phyloP scores from a whole-genome alignment of 2,888 invertebrate species.

The Euphydryas editha region DNA sequence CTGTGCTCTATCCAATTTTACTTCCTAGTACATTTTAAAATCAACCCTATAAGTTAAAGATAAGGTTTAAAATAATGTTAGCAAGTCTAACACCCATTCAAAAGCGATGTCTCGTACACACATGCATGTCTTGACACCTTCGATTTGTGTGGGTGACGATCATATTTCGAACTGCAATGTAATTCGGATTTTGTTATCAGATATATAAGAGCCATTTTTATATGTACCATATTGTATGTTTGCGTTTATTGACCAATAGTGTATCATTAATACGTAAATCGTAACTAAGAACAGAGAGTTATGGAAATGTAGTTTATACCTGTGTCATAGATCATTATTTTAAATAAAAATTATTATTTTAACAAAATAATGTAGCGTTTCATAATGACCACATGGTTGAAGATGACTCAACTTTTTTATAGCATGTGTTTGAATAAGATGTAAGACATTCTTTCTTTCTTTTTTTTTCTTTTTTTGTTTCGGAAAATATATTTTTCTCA shows the following conservation, averaged over 20 bases:
- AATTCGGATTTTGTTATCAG: conserved; percentile 39
- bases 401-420: too few relatives aligned
- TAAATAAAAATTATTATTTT: too few relatives aligned
- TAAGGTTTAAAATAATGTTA: conserved; percentile 52
- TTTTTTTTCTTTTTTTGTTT: too few relatives aligned
- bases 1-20: conserved; percentile 77
- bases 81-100: conserved; percentile 66
- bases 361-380: too few relatives aligned
- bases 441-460: too few relatives aligned
- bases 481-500: too few relatives aligned
- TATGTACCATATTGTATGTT: conserved; percentile 45
- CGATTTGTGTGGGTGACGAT: conserved; percentile 56
- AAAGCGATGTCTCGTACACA: conserved; percentile 68
- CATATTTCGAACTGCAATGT: conserved; percentile 47
- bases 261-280: conserved; percentile 68
- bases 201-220: conserved; percentile 52
- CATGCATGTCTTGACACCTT: conserved; percentile 66
- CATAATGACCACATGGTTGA: too few relatives aligned
- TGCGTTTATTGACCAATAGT: conserved; percentile 76
- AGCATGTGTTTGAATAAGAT: too few relatives aligned
- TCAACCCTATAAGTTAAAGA: conserved; percentile 47
- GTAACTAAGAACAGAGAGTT: conserved; percentile 7
- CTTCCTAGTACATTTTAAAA: conserved; percentile 70
- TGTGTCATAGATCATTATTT: background rate
- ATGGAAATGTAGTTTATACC: background rate